A percentile compares a stretch with the other conserved stretches of the same genome.
phyloP scores from a whole-genome alignment of 1,140 invertebrate genomes.

The Trichomalopsis sarcophagae region DNA sequence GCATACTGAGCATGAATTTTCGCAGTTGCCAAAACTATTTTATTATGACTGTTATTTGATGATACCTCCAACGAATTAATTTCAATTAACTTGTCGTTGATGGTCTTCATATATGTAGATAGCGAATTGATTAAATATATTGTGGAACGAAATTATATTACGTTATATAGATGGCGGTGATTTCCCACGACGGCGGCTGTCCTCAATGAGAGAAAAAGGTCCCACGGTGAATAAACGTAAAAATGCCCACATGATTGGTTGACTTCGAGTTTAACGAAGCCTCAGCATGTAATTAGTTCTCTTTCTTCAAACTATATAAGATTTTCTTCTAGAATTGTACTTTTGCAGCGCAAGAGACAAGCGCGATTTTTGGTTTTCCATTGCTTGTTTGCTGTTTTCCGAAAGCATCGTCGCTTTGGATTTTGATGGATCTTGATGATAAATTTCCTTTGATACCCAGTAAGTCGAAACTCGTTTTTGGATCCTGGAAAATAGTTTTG shows the following conservation, averaged over 20 bases:
- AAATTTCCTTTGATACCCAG: constrained; percentile 14
- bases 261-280: constrained; percentile 14
- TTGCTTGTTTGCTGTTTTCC: constrained; percentile 18
- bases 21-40: constrained; percentile 8
- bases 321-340: constrained; percentile 5
- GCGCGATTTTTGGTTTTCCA: background rate
- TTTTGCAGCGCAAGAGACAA: background rate
- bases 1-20: background rate
- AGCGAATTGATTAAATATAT: constrained; percentile 40
- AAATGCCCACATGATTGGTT: constrained; percentile 63
- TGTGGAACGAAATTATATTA: constrained; percentile 55
- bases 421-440: constrained; percentile 35
- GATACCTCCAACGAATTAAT: background rate
- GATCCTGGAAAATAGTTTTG: constrained; percentile 28
- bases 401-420: constrained; percentile 42
- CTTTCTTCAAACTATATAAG: constrained; percentile 4
- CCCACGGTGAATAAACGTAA: constrained; percentile 60
- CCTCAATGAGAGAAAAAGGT: constrained; percentile 57
- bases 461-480: constrained; percentile 29
- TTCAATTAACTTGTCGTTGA: background rate
- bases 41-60: background rate
- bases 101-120: background rate
- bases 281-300: constrained; percentile 8
- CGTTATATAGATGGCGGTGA: constrained; percentile 52
- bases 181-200: constrained; percentile 60